These are phyloP conservation scores for Ancistrus triradiatus DNA, from an alignment of 2,113 vertebrate genomes.

Conservation along the genomic window DNA sequence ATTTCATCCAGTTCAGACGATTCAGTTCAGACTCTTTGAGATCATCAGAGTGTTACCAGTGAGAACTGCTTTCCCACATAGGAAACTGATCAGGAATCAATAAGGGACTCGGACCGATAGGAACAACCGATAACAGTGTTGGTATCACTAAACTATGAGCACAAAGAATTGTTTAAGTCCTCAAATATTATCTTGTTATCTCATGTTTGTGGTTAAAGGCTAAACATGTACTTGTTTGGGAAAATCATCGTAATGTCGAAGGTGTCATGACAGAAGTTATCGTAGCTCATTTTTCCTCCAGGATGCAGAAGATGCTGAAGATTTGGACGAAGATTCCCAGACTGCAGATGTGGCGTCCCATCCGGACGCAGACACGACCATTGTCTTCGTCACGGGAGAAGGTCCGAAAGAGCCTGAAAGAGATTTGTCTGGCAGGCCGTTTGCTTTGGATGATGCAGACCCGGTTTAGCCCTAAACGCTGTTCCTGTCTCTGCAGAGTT, in stretches of 20 bases:
- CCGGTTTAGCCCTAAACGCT: too few relatives aligned
- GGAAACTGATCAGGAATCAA: too few relatives aligned
- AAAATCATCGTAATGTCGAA: neutral
- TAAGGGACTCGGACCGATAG: too few relatives aligned
- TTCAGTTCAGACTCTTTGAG: too few relatives aligned
- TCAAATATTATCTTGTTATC: too few relatives aligned
- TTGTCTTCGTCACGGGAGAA: slow-evolving; percentile 69
- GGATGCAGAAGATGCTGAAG: slow-evolving; percentile 54
- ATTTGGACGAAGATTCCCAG: slow-evolving; percentile 51
- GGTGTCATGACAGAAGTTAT: neutral
- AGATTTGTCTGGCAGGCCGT: too few relatives aligned
- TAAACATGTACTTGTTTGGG: neutral
- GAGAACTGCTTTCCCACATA: too few relatives aligned
- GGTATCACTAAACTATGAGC: too few relatives aligned
- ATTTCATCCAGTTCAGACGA: too few relatives aligned
- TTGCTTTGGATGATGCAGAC: neutral
- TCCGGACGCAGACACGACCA: slow-evolving; percentile 70
- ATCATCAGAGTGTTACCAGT: too few relatives aligned
- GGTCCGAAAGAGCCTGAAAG: slow-evolving; percentile 47
- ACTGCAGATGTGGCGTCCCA: slow-evolving; percentile 57
- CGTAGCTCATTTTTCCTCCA: slow-evolving; percentile 22
- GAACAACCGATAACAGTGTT: too few relatives aligned
- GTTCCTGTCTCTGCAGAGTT: slow-evolving; percentile 58
- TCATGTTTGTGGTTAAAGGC: neutral
- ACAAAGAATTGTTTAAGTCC: too few relatives aligned